A percentile compares a stretch with the other conserved stretches of the same genome.
Conservation (phyloP, 2,797 vertebrate species). For the Myotis pilosus region DNA sequence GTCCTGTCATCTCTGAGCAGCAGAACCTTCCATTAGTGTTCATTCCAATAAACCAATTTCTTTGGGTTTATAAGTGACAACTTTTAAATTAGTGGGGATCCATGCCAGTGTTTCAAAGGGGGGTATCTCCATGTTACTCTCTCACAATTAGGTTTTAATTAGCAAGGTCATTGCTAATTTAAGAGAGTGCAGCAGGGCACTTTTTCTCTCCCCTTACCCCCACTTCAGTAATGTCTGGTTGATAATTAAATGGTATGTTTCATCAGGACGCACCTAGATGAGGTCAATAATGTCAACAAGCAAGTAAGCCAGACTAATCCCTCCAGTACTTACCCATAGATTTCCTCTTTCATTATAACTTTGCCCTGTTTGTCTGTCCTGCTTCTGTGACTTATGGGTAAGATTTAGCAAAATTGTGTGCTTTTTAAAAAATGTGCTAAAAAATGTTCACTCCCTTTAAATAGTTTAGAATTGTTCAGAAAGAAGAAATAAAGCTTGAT, state of each 20-base stretch:
- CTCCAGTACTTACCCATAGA: not conserved
- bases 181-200: not conserved
- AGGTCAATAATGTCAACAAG: constrained; percentile 38
- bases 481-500: constrained; percentile 36
- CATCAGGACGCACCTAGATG: not conserved
- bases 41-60: constrained; percentile 62
- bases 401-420: not conserved
- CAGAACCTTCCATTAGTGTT: constrained; percentile 45
- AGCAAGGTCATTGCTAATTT: constrained; percentile 64
- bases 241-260: not conserved
- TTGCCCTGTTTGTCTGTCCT: not conserved
- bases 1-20: constrained; percentile 51
- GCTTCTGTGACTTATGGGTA: not conserved
- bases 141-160: constrained; percentile 68
- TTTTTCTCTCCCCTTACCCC: not conserved
- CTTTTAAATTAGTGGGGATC: constrained; percentile 66
- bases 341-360: constrained; percentile 2
- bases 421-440: not conserved
- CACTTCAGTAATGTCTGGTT: constrained; percentile 1
- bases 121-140: constrained; percentile 39
- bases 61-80: constrained; percentile 56
- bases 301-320: not conserved
- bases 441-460: not conserved
- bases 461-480: not conserved
- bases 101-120: constrained; percentile 52